These are phyloP conservation scores for Drosophila mayaguana DNA, from an alignment of 2,888 invertebrate species.

Conservation along the genomic window DNA sequence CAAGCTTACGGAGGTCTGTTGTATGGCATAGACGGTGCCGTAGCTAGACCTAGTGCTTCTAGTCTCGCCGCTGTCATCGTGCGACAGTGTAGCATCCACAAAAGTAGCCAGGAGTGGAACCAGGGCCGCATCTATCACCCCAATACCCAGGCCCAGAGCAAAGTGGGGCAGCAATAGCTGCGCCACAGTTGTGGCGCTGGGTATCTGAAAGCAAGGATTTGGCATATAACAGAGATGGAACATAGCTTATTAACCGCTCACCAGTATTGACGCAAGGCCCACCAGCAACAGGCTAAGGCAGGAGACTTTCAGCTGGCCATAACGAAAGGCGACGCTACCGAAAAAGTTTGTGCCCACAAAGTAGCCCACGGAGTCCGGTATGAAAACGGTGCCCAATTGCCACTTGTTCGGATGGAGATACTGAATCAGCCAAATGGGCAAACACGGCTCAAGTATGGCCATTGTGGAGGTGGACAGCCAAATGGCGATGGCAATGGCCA, in stretches of 20 bases:
- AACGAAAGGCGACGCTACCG: conserved; percentile 88
- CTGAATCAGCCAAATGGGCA: conserved; percentile 92
- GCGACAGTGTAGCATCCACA: conserved; percentile 87
- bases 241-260: conserved; percentile 80
- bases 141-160: conserved; percentile 91
- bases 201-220: conserved; percentile 85
- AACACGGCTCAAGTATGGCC: conserved; percentile 92
- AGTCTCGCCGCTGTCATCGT: conserved; percentile 65
- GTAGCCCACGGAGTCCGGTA: conserved; percentile 94
- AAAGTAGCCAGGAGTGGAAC: conserved; percentile 91
- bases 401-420: conserved; percentile 86
- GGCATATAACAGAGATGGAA: too few species aligned
- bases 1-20: conserved; percentile 92
- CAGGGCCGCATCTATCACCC: conserved; percentile 92
- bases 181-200: conserved; percentile 87
- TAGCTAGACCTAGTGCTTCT: conserved; percentile 87
- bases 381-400: conserved; percentile 93
- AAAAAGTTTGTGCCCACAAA: conserved; percentile 93
- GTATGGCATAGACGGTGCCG: conserved; percentile 93
- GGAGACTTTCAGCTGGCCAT: conserved; percentile 89
- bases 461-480: conserved; percentile 92
- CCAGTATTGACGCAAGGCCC: conserved; percentile 88
- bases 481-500: conserved; percentile 89
- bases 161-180: conserved; percentile 91
- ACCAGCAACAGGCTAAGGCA: conserved; percentile 88